A percentile compares a stretch with the other conserved stretches of the same genome.
phyloP scores from a whole-genome alignment of 2,888 invertebrate genomes.

The Drosophila prolongata region DNA sequence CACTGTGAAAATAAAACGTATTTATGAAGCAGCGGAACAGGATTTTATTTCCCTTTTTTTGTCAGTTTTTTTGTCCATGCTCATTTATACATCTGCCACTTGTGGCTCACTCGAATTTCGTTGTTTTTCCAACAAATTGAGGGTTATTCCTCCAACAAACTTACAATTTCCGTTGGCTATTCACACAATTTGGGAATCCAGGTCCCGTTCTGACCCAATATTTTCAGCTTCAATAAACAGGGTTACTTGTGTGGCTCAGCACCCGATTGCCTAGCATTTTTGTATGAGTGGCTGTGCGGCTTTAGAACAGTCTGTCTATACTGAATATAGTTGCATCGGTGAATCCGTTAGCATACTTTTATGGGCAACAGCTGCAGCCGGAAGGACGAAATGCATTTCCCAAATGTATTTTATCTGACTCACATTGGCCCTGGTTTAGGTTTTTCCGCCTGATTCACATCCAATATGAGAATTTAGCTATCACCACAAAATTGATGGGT shows the following conservation, averaged over 20 bases:
- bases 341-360: conserved; percentile 43
- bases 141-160: conserved; percentile 51
- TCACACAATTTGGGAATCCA: conserved; percentile 36
- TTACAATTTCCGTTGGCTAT: conserved; percentile 54
- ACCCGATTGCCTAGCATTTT: not conserved
- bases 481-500: conserved; percentile 13
- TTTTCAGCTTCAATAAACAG: conserved; percentile 44
- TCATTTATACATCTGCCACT: conserved; percentile 44
- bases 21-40: conserved; percentile 24
- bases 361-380: conserved; percentile 29
- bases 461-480: conserved; percentile 5
- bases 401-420: conserved; percentile 33
- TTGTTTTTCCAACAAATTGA: conserved; percentile 48
- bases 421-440: not conserved
- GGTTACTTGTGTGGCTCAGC: conserved; percentile 24
- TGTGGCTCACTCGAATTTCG: conserved; percentile 32
- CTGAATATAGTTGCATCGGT: conserved; percentile 8
- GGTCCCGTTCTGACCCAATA: conserved; percentile 20
- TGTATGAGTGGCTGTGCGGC: not conserved
- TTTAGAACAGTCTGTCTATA: not conserved
- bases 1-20: conserved; percentile 7
- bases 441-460: not conserved
- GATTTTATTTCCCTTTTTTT: conserved; percentile 19
- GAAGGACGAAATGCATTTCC: conserved; percentile 28
- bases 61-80: conserved; percentile 26